Evolutionary conservation across 2,888 invertebrate genomes (phyloP), one percentile per base, ranked within the genome.

Genomic region (Ennomos fuscantarius): DNA sequence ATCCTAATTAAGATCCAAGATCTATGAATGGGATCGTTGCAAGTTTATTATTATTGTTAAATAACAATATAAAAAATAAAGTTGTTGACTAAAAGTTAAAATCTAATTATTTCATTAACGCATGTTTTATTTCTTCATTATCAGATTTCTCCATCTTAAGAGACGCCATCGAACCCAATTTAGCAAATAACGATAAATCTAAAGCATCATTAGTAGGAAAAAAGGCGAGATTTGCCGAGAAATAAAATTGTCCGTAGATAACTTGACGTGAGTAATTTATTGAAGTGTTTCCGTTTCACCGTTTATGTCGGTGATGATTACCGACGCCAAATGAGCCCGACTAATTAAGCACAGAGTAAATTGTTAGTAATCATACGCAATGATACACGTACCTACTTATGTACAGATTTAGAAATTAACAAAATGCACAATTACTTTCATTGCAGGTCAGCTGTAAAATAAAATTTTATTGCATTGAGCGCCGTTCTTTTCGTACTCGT

Each of bases 241-340:
- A 47, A 55, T 57, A 66, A 76, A 76, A 85, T 83, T 80, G 74
- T 71, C 78, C 79, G 78, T 75, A 72, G 69, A 80, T 73, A 77
- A 79, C 68, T 73, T 63, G 70, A 63, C 24, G 68, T 62, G 71
- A 76, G 72, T 70, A 68, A 64, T 60, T 66, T 63, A 63, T 66
- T 51, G 40, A 49, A 44, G 45, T 39, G 45, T 72, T 68, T 72
- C 55, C 66, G 62, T 60, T 61, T 65, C 45, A 35, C 39, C 45
- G 52, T 60, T 61, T 53, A 58, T 41, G 33, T 34, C 37, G 13
- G 24, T 8, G 45, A 52, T 63, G 61, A 60, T 56, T 61, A 40
- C 44, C 37, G 42, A 33, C 40, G 47, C 12, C 33, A 15, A 44
- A 59, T 54, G 39, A 39, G 12, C 34, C 5, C 31, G 10, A 32